Evolutionary conservation across 30 jellyfish, hydroid and myxozoan species (phyloP).

Genomic region (Aurelia aurita): DNA sequence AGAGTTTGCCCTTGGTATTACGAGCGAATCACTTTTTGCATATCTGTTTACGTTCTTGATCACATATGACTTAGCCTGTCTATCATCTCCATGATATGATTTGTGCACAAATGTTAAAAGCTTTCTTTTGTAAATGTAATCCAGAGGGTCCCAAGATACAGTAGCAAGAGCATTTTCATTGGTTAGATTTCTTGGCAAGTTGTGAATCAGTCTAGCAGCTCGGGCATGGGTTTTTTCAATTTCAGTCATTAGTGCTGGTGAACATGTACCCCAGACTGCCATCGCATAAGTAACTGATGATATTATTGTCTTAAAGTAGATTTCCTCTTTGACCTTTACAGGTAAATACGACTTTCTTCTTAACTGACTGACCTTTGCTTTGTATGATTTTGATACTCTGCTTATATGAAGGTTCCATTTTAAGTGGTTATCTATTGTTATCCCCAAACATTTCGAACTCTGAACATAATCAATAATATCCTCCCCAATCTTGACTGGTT

Average conservation of each 20-base stretch:
- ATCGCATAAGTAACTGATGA: background rate
- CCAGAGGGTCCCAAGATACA: too few species aligned
- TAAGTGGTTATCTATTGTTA: constrained; percentile 1
- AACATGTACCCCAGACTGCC: background rate
- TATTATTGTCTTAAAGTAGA: background rate
- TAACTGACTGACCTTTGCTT: constrained; percentile 1
- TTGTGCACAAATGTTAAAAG: constrained; percentile 25
- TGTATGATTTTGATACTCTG: background rate
- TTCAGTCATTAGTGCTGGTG: too few species aligned
- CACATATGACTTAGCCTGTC: constrained; percentile 48
- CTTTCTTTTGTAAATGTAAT: too few species aligned
- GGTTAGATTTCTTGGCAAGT: too few species aligned
- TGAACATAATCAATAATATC: too few species aligned
- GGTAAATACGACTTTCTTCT: background rate
- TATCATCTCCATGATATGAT: constrained; percentile 34
- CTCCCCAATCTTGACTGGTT: too few species aligned
- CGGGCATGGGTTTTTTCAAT: too few species aligned
- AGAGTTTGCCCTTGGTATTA: constrained; percentile 47
- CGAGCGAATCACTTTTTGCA: constrained; percentile 24
- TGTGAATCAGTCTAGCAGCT: too few species aligned
- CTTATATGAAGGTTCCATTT: constrained; percentile 1
- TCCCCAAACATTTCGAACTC: too few species aligned
- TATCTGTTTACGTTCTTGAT: constrained; percentile 40
- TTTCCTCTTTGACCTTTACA: background rate
- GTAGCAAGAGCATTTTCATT: too few species aligned